These are phyloP conservation scores for Drosophila ustulata DNA, from an alignment of 2,888 invertebrate genomes.

Conservation along the genomic window DNA sequence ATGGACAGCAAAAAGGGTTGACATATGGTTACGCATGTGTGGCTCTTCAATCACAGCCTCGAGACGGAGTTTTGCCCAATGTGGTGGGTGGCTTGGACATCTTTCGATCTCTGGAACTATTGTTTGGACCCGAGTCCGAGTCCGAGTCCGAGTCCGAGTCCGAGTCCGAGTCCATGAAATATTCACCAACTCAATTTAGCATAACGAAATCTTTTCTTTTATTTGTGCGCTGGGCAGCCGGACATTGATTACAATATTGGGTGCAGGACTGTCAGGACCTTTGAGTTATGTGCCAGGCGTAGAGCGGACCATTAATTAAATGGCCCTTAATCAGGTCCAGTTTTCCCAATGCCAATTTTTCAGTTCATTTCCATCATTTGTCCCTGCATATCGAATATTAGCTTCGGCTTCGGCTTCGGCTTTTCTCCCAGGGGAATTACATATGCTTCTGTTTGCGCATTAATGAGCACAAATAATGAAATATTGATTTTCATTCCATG, in stretches of 20 bases:
- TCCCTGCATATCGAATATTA: constrained; percentile 27
- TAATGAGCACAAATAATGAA: constrained; percentile 12
- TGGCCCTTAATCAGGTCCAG: constrained; percentile 34
- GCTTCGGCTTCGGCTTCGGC: neutral
- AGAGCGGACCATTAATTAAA: constrained; percentile 65
- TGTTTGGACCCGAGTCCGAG: constrained; percentile 28
- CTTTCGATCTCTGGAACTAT: constrained; percentile 51
- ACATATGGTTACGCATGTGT: constrained; percentile 48
- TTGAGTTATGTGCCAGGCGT: constrained; percentile 61
- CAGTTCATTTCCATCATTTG: constrained; percentile 52
- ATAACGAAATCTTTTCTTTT: constrained; percentile 55
- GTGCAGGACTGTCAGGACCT: neutral
- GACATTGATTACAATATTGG: constrained; percentile 37
- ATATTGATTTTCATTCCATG: constrained; percentile 6
- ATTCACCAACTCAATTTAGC: constrained; percentile 69
- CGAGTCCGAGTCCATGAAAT: constrained; percentile 53
- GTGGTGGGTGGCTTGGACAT: neutral
- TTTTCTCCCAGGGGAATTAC: constrained; percentile 25
- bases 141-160: too few species aligned
- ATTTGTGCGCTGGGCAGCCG: constrained; percentile 1
- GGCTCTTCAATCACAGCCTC: constrained; percentile 57
- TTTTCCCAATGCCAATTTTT: constrained; percentile 40
- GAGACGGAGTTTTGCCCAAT: constrained; percentile 6
- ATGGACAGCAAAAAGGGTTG: constrained; percentile 67
- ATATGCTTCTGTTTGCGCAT: neutral